Evolutionary conservation across 2,888 invertebrate species (phyloP).

Genomic region (Euzophera pinguis): DNA sequence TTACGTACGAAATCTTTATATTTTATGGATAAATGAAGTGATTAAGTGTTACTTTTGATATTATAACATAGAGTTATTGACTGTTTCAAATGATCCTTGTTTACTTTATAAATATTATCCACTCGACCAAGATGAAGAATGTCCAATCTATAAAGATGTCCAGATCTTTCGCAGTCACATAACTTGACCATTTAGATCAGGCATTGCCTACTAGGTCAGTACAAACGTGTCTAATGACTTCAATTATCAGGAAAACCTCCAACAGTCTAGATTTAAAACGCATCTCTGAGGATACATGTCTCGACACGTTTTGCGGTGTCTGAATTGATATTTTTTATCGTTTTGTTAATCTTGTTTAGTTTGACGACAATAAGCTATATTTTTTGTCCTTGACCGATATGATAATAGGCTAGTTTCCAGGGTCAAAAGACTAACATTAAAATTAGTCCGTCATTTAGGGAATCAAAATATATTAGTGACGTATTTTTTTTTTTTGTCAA

Average conservation of each 20-base stretch:
- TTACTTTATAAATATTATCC: no score
- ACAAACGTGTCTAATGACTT: background rate
- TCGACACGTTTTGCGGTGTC: background rate
- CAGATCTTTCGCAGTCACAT: background rate
- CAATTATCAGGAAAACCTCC: constrained; percentile 5
- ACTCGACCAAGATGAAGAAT: background rate
- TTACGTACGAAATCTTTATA: no score
- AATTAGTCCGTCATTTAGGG: no score
- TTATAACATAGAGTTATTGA: no score
- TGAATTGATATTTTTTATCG: background rate
- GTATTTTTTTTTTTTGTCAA: no score
- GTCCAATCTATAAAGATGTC: constrained; percentile 4
- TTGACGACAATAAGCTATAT: background rate
- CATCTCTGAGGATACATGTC: background rate
- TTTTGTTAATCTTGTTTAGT: background rate
- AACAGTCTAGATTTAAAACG: background rate
- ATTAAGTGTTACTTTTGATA: no score
- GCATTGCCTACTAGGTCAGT: background rate
- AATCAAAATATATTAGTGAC: no score
- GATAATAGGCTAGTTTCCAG: no score
- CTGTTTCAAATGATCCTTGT: no score
- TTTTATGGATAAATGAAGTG: no score
- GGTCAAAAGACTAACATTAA: no score
- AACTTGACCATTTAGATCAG: constrained; percentile 5
- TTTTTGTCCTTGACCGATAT: background rate